These are phyloP conservation scores for Chrysochloris asiatica DNA, from an alignment of 2,113 vertebrate genomes.

Conservation along the genomic window DNA sequence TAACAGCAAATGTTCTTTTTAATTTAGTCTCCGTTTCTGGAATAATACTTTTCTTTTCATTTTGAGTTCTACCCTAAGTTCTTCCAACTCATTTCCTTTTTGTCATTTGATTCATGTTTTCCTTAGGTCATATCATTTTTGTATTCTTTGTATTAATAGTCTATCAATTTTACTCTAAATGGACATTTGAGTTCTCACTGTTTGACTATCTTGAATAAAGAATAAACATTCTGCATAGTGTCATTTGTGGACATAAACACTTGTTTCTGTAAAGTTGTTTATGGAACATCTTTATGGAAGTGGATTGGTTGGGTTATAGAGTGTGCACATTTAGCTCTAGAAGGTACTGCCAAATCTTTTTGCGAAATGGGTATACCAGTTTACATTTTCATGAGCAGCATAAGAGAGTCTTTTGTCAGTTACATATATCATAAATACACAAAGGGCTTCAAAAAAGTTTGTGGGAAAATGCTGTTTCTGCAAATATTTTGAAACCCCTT, in stretches of 20 bases:
- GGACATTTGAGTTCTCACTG: neutral
- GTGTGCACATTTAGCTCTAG: neutral
- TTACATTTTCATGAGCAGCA: neutral
- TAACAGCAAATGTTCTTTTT: too few species aligned
- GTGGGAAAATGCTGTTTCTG: too few species aligned
- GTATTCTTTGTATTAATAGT: neutral
- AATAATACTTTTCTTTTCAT: neutral
- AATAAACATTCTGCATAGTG: neutral
- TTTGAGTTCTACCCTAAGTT: neutral
- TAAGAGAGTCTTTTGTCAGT: neutral
- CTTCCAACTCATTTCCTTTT: neutral
- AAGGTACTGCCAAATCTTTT: neutral
- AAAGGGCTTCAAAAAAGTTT: too few species aligned
- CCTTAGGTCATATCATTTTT: neutral
- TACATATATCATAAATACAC: neutral
- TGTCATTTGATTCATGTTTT: neutral
- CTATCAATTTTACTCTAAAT: neutral
- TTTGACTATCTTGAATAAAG: neutral
- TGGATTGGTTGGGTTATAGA: neutral
- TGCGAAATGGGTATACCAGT: neutral
- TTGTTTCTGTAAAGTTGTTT: too few species aligned
- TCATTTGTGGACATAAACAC: neutral
- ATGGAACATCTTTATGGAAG: neutral
- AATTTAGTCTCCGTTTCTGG: constrained; percentile 1
- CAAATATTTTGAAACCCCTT: too few species aligned